phyloP scores from a whole-genome alignment of 2,797 vertebrate species.

The Spizella passerina region DNA sequence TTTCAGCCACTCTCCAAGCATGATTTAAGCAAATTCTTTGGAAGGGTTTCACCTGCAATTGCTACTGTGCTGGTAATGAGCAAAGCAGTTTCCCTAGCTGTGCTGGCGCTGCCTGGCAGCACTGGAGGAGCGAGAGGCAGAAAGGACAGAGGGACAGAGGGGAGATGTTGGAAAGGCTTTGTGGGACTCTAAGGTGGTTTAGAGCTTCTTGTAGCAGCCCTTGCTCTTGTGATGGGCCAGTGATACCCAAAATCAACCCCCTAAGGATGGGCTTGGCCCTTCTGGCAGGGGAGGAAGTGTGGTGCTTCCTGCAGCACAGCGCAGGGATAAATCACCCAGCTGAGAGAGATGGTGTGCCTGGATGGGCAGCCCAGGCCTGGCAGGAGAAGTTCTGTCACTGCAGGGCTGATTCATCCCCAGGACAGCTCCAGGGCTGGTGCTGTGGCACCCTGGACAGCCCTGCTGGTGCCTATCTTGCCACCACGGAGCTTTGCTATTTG shows the following conservation, averaged over 20 bases:
- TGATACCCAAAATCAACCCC: background rate
- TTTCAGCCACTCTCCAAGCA: background rate
- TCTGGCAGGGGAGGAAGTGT: background rate
- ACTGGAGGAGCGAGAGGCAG: background rate
- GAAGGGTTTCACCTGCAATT: background rate
- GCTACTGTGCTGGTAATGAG: slow-evolving; percentile 14
- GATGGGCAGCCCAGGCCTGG: background rate
- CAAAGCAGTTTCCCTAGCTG: background rate
- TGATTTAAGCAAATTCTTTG: slow-evolving; percentile 32
- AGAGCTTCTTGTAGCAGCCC: background rate
- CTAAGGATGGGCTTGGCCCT: background rate
- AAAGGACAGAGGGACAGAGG: background rate
- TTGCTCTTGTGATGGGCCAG: background rate
- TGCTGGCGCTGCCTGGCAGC: background rate
- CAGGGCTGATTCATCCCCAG: background rate
- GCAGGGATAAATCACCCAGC: accelerated
- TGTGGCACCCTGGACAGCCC: background rate
- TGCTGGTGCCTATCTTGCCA: background rate
- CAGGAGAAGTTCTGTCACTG: background rate
- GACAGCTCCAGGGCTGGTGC: background rate
- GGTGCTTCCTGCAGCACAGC: background rate
- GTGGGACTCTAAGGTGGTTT: background rate
- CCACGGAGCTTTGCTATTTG: background rate
- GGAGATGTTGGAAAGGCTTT: background rate
- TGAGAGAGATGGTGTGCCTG: accelerated